Percentiles rank a stretch among this genome's conserved stretches.
Evolutionary conservation across 2,888 invertebrate genomes (phyloP).

Genomic region (Plusia festucae): DNA sequence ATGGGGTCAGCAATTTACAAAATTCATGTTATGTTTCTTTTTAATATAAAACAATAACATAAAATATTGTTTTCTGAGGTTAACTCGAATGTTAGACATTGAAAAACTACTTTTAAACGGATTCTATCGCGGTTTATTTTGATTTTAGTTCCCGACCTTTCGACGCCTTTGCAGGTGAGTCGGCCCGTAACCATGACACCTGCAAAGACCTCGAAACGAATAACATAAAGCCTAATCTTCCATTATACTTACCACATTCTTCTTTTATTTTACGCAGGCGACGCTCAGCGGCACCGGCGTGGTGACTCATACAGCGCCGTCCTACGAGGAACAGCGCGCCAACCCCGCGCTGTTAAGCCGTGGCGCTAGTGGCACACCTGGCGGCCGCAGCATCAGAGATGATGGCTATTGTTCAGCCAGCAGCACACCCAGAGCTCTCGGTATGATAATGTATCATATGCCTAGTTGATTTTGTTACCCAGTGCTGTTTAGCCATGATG

Average conservation of each 20-base stretch:
- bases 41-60: too few species aligned
- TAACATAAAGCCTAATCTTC: not conserved
- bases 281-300: constrained; percentile 73
- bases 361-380: constrained; percentile 78
- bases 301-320: constrained; percentile 84
- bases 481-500: not conserved
- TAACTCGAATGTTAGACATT: too few species aligned
- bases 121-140: too few species aligned
- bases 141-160: too few species aligned
- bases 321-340: constrained; percentile 85
- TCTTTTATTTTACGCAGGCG: constrained; percentile 72
- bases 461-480: not conserved
- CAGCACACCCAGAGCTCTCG: constrained; percentile 91
- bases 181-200: too few species aligned
- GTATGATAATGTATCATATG: constrained; percentile 66
- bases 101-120: too few species aligned
- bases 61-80: too few species aligned
- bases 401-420: constrained; percentile 92
- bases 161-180: too few species aligned
- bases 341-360: constrained; percentile 81
- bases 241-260: constrained; percentile 18
- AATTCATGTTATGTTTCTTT: too few species aligned
- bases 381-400: constrained; percentile 86
- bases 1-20: too few species aligned
- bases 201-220: too few species aligned